A percentile compares a stretch with the other conserved stretches of the same genome.
These are phyloP conservation scores for Halichondria panicea DNA, from an alignment of 37 sponge, comb jelly and placozoan genomes.

Conservation along the genomic window DNA sequence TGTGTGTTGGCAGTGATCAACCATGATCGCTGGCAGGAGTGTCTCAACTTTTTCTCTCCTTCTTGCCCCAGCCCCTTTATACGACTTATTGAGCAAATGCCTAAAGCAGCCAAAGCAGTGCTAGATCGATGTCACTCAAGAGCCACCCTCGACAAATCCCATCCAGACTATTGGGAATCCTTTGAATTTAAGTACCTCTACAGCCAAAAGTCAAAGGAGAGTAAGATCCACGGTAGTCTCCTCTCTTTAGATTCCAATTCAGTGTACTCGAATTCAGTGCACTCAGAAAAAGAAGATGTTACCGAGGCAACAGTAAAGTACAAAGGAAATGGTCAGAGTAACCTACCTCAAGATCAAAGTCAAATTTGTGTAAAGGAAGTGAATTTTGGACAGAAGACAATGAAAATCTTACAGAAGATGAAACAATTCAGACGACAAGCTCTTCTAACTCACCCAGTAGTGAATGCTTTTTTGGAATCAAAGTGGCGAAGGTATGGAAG, in stretches of 20 bases:
- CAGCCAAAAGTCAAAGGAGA: too few species aligned
- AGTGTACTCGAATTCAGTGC: too few species aligned
- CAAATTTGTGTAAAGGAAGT: too few species aligned
- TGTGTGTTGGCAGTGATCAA: conserved; percentile 54
- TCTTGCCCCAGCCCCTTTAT: conserved; percentile 61
- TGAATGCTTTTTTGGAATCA: conserved; percentile 42
- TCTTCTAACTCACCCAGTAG: conserved; percentile 70
- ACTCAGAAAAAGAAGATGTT: neutral
- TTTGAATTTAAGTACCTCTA: conserved; percentile 83
- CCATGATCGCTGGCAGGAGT: conserved; percentile 71
- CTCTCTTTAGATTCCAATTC: too few species aligned
- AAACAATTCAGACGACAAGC: conserved; percentile 41
- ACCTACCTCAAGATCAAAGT: neutral
- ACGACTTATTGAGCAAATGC: conserved; percentile 61
- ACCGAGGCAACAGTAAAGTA: too few species aligned
- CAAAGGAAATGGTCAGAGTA: conserved; percentile 7
- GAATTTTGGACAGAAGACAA: conserved; percentile 6
- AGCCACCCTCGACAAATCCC: conserved; percentile 4
- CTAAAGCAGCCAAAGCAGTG: conserved; percentile 75
- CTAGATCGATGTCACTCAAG: conserved; percentile 60
- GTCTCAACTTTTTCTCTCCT: conserved; percentile 66
- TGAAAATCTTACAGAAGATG: conserved; percentile 58
- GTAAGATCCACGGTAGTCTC: too few species aligned
- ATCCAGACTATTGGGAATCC: conserved; percentile 61
- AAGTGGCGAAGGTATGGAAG: conserved; percentile 84